Percentiles rank a stretch among this genome's conserved stretches.
phyloP scores from a whole-genome alignment of 2,113 vertebrate species.

The Corythornis madagascariensis region DNA sequence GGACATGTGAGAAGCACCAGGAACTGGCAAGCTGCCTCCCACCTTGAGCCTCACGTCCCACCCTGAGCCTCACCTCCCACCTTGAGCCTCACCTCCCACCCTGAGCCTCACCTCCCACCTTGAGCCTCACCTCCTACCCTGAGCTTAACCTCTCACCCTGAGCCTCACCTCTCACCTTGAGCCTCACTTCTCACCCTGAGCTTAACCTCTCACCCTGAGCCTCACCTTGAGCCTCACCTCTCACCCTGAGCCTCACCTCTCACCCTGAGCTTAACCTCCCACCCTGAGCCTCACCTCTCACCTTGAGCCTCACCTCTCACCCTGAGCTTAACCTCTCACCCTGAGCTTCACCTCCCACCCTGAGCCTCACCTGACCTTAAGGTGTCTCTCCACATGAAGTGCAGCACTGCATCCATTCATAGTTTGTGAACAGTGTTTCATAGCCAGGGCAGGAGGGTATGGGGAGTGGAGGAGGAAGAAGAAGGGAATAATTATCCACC shows the following conservation, averaged over 20 bases:
- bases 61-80: not conserved
- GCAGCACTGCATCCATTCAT: not conserved
- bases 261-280: not conserved
- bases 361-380: not conserved
- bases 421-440: not conserved
- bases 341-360: not conserved
- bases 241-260: not conserved
- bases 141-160: not conserved
- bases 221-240: not conserved
- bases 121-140: not conserved
- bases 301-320: not conserved
- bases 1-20: not conserved
- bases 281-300: not conserved
- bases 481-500: slow-evolving; percentile 14
- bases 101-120: not conserved
- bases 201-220: not conserved
- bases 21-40: not conserved
- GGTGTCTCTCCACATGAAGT: not conserved
- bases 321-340: not conserved
- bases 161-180: not conserved
- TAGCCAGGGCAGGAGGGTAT: not conserved
- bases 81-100: not conserved
- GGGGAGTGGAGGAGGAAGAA: not conserved
- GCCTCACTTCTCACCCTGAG: not conserved
- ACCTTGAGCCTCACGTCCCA: not conserved